Evolutionary conservation across 2,888 invertebrate species (phyloP), one percentile per base, ranked within the genome.

Genomic region (Eugnorisma glareosa): DNA sequence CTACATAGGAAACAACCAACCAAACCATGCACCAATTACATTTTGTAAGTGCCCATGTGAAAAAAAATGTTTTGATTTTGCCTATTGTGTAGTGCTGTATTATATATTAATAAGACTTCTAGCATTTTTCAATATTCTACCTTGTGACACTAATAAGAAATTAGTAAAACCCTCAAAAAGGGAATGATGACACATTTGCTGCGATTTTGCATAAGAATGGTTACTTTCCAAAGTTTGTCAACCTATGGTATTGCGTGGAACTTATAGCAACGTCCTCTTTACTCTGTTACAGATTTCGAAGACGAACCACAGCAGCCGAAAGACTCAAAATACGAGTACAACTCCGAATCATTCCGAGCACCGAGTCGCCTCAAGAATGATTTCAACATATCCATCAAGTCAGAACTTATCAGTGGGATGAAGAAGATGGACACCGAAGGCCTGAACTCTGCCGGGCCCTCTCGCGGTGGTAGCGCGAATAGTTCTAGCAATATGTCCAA

Each of bases 401-500:
- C 96, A 0, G 96, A 97, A 81, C 88, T 96, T 1, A 87, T 93
- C 21, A 89, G 90, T 24, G 93, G 93, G 1, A 82, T 91, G 3
- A 94, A 94, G 80, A 94, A 93, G 75, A 93, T 92, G 85, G 95
- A 96, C 4, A 90, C 92, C 0, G 93, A 94, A 7, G 80, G 90
- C 63, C 79, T 81, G 7, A 87, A 79, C 74, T 92, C 93, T 1
- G 93, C 93, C 0, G 95, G 94, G 0, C 89, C 94, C 0, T 96
- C 96, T 0, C 89, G 93, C 67, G 93, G 91, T 0, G 93, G 94
- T 37, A 96, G 96, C 82, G 96, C 96, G 0, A 96, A 96, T 59
- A 95, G 96, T 79, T 96, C 96, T 0, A 95, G 95, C 70, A 95
- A 96, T 81, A 94, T 96, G 94, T 96, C 96, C 0, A 96, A 96